These are phyloP conservation scores for Cotesia vestalis DNA, from an alignment of 1,140 invertebrate genomes.

Conservation along the genomic window DNA sequence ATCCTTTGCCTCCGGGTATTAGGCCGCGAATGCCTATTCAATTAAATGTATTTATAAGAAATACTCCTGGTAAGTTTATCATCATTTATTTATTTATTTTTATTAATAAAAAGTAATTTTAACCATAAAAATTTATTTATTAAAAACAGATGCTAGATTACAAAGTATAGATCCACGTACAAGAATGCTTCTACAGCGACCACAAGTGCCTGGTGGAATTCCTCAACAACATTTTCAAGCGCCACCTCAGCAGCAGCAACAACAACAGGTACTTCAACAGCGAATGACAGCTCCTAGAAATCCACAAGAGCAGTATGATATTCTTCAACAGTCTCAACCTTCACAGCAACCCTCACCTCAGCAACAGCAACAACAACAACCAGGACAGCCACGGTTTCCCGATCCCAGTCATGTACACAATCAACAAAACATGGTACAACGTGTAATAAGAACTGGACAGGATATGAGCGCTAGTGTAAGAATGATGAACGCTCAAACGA, in stretches of 20 bases:
- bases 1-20: slow-evolving; percentile 69
- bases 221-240: slow-evolving; percentile 54
- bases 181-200: slow-evolving; percentile 63
- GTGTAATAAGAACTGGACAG: slow-evolving; percentile 52
- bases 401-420: slow-evolving; percentile 55
- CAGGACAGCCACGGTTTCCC: slow-evolving; percentile 51
- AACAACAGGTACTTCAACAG: slow-evolving; percentile 43
- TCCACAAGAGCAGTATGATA: slow-evolving; percentile 59
- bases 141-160: slow-evolving; percentile 56
- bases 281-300: slow-evolving; percentile 54
- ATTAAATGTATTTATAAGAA: slow-evolving; percentile 58
- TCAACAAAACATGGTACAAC: slow-evolving; percentile 48
- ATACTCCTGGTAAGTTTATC: slow-evolving; percentile 54
- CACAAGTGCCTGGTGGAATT: slow-evolving; percentile 48
- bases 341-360: not conserved
- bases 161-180: slow-evolving; percentile 66
- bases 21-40: slow-evolving; percentile 64
- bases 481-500: slow-evolving; percentile 51
- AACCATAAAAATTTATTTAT: slow-evolving; percentile 8
- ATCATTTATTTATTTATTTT: not conserved
- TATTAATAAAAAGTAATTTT: not conserved
- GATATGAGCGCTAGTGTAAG: slow-evolving; percentile 57
- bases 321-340: slow-evolving; percentile 43
- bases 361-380: slow-evolving; percentile 12
- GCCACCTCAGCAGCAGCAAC: slow-evolving; percentile 46